Base-by-base conservation (phyloP, 1,140 invertebrate genomes). In the Platyscapa corneri region DNA sequence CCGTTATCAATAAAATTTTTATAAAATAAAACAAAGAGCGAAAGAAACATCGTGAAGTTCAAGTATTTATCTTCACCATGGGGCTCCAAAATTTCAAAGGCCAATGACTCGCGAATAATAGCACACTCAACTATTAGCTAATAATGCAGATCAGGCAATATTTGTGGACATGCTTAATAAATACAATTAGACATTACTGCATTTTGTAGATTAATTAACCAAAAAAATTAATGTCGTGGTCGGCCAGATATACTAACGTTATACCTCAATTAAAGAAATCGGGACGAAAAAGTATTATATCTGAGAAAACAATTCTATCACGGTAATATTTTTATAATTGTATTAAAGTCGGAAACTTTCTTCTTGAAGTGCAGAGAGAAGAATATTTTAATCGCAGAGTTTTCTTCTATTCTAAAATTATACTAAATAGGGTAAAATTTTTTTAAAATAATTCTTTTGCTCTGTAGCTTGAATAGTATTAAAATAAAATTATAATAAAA, bases 171-270 rank as follows among this genome's bases (percentile, higher is more conserved):
- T 1, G 67, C 67, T 67, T 23, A 30, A 67, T 5, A 1, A 10
- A 37, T 46, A 20, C 42, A 30, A 76, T 76, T 30, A 46, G 42
- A 49, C 32, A 39, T 39, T 30, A 18, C 78, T 0, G 18, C 3
- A 27, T 65, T 53, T 78, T 49, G 34, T 23, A n/a, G 23, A 56
- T 82, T 85, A 85, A 75, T 75, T 23, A 74, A 49, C 34, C 3
- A 56, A 39, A 34, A 77, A 82, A 79, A 83, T 75, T 84, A 81
- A 64, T 84, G 7, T 37, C 42, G 10, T 23, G 23, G 2, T 27
- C 56, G 10, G 14, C 75, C 60, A 67, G 70, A 70, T 78, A 46
- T 77, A 34, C 16, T 0, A 3, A 18, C 14, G 5, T 2, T n/a
- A 42, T 0, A 14, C 1, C 30, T 14, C 7, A 34, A 10, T 32